Conservation (phyloP, 2,888 invertebrate genomes). For the Elgonia sp. region DNA sequence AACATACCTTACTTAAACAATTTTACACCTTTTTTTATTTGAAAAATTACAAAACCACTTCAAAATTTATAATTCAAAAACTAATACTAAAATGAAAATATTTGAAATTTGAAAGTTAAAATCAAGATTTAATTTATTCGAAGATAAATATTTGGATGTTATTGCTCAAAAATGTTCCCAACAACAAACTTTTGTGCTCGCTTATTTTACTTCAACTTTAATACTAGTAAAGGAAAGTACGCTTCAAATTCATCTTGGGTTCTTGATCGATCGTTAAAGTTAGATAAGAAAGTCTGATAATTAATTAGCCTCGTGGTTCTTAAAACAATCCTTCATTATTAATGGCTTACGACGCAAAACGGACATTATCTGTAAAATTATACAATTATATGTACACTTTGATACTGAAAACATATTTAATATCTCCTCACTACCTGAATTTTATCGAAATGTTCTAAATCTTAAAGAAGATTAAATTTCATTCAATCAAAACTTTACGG, state of each 20-base stretch:
- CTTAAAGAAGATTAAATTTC: too few relatives aligned
- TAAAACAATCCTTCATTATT: constrained; percentile 58
- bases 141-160: constrained; percentile 12
- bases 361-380: constrained; percentile 17
- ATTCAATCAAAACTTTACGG: too few relatives aligned
- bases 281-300: constrained; percentile 45
- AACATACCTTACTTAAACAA: too few relatives aligned
- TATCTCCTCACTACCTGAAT: too few relatives aligned
- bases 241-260: constrained; percentile 47
- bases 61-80: too few relatives aligned
- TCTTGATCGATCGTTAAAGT: constrained; percentile 50
- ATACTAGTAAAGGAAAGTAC: constrained; percentile 21
- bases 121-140: not conserved
- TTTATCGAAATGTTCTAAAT: too few relatives aligned
- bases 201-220: constrained; percentile 34
- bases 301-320: constrained; percentile 53
- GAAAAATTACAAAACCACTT: too few relatives aligned
- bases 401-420: too few relatives aligned
- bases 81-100: too few relatives aligned
- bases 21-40: too few relatives aligned
- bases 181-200: constrained; percentile 22
- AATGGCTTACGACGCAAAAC: constrained; percentile 31
- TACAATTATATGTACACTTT: not conserved
- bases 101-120: too few relatives aligned
- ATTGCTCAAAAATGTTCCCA: constrained; percentile 19